Conservation (phyloP, 1,140 invertebrate genomes). For the Brachionus koreanus region DNA sequence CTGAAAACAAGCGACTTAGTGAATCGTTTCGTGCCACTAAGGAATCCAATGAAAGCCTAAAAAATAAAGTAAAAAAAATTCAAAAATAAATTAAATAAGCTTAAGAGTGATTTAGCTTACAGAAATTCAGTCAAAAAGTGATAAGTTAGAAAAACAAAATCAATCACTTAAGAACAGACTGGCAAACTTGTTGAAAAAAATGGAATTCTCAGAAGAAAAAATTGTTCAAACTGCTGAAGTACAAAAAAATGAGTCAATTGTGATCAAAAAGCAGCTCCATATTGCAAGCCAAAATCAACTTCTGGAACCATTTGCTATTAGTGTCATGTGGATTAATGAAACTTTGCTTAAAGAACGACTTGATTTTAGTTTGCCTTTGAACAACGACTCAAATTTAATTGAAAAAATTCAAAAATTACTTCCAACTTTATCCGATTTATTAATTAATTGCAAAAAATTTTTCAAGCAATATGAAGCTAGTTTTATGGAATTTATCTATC, state of each 20-base stretch:
- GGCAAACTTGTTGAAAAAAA: slow-evolving; percentile 53
- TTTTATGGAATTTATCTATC: slow-evolving; percentile 56
- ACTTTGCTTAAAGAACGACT: slow-evolving; percentile 1
- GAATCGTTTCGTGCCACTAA: not conserved
- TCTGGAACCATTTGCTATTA: slow-evolving; percentile 35
- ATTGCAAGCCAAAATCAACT: not conserved
- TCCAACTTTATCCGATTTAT: slow-evolving; percentile 52
- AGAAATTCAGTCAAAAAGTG: slow-evolving; percentile 49
- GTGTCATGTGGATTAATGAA: not conserved
- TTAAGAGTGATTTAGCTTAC: slow-evolving; percentile 47
- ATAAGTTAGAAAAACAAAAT: slow-evolving; percentile 53
- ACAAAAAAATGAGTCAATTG: not conserved
- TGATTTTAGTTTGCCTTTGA: not conserved
- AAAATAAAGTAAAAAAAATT: not conserved
- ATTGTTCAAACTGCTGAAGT: not conserved
- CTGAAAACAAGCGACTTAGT: not conserved
- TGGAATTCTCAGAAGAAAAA: not conserved
- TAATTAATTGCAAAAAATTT: slow-evolving; percentile 52
- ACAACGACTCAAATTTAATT: not conserved
- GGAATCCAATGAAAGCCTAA: not conserved
- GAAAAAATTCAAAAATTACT: slow-evolving; percentile 17
- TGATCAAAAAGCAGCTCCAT: not conserved
- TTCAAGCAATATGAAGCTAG: slow-evolving; percentile 48
- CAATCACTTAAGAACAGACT: slow-evolving; percentile 53
- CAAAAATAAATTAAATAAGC: not conserved